These are phyloP conservation scores for Ichneumon xanthorius DNA, from an alignment of 2,888 invertebrate genomes.

Conservation along the genomic window DNA sequence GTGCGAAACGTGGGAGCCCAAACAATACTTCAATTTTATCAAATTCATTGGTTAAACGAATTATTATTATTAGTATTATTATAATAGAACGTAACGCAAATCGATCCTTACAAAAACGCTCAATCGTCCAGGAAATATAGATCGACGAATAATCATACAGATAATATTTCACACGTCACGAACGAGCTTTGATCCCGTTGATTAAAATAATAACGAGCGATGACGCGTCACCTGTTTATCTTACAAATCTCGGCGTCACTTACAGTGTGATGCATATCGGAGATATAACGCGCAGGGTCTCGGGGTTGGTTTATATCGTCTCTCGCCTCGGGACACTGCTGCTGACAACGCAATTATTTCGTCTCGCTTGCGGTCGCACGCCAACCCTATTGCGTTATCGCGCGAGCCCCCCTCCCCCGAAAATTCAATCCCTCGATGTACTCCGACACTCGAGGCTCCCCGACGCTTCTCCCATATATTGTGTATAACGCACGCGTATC, in stretches of 20 bases:
- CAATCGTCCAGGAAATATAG: background rate
- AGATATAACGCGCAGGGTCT: conserved; percentile 11
- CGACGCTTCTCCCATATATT: conserved; percentile 59
- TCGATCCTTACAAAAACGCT: background rate
- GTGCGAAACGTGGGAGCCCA: too few species aligned
- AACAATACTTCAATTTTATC: too few species aligned
- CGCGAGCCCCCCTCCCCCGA: conserved; percentile 32
- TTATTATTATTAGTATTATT: too few species aligned
- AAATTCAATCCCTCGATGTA: conserved; percentile 59
- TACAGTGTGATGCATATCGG: conserved; percentile 38
- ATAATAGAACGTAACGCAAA: background rate
- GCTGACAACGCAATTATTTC: conserved; percentile 82
- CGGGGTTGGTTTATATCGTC: conserved; percentile 49
- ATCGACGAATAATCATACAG: background rate
- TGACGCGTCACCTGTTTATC: conserved; percentile 53
- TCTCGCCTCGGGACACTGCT: conserved; percentile 75
- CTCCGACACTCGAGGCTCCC: conserved; percentile 33
- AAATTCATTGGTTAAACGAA: too few species aligned
- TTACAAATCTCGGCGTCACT: conserved; percentile 22
- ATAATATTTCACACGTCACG: background rate
- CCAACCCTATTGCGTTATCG: conserved; percentile 70
- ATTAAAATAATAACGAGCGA: conserved; percentile 51
- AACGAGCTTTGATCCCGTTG: conserved; percentile 10
- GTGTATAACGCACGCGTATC: conserved; percentile 71
- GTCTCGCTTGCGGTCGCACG: conserved; percentile 78